These are phyloP conservation scores for Antechinus stuartii DNA, from an alignment of 2,113 vertebrate genomes.

Conservation along the genomic window DNA sequence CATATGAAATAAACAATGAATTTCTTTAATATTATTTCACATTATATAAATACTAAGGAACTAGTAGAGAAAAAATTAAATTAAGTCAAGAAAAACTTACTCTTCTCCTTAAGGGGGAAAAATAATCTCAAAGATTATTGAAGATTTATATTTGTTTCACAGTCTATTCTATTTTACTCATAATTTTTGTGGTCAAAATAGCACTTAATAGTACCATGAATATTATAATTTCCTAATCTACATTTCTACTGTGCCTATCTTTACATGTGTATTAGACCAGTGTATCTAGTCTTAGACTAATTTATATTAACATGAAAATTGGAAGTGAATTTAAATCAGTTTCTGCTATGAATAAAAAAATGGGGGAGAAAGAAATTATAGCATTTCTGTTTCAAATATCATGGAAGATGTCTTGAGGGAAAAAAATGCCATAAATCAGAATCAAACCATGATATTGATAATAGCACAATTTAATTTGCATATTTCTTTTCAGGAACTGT, in stretches of 20 bases:
- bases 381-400: background rate
- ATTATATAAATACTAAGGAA: constrained; percentile 34
- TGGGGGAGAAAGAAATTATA: background rate
- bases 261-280: constrained; percentile 12
- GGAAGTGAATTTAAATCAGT: background rate
- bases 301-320: constrained; percentile 31
- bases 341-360: constrained; percentile 10
- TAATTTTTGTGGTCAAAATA: constrained; percentile 41
- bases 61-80: constrained; percentile 41
- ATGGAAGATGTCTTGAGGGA: background rate
- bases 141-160: constrained; percentile 1
- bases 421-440: constrained; percentile 40
- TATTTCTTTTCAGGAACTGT: background rate
- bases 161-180: constrained; percentile 14
- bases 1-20: constrained; percentile 41
- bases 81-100: constrained; percentile 28
- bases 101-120: constrained; percentile 42
- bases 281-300: constrained; percentile 25
- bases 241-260: background rate
- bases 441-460: background rate
- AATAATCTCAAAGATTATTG: constrained; percentile 33
- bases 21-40: constrained; percentile 17
- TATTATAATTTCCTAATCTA: constrained; percentile 7
- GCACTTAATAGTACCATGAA: constrained; percentile 16
- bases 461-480: background rate